Evolutionary conservation across 2,888 invertebrate species (phyloP), one percentile per base, ranked within the genome.

Genomic region (Erebia palarica): DNA sequence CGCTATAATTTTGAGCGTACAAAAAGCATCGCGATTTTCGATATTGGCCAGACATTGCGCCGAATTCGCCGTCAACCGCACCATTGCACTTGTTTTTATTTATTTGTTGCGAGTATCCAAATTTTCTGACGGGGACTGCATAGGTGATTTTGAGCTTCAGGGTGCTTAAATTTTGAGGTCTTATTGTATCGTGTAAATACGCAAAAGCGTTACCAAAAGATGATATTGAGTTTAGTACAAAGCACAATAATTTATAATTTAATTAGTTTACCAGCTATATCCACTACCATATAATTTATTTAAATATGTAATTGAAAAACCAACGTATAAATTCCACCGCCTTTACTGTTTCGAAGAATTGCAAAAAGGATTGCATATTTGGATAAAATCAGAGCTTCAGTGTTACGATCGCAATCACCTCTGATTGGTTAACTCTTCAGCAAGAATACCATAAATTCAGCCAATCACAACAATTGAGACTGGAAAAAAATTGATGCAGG

Each of bases 181-280:
- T 59, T n/a, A n/a, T 60, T 10, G 10, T 60, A 44, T 16, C 11
- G 3, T 11, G 42, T 10, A 16, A 7, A 36, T 36, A 36, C 36
- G 7, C 16, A 27, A 60, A 16, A 44, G 60, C 16, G 47, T 63
- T 49, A 49, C 21, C 21, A 49, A 61, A 14, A 1, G n/a, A 44
- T 61, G 18, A 61, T 61, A 61, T 47, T 44, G n/a, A 18, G 14
- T 21, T 63, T 47, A 63, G 47, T 63, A 63, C 63, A 63, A 49
- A 63, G 13, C 44, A 36, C 60, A 44, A 61, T 36, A 36, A 36
- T 36, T 36, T 49, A 49, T 49, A 16, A 14, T 51, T 7, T 3
- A 51, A 53, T 9, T 53, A 53, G 16, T 16, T 53, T 53, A 16
- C 2, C 51, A 8, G 53, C 16, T 16, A 16, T 8, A 53, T 16